Evolutionary conservation across 2,797 vertebrate genomes (phyloP), one percentile per base, ranked within the genome.

Genomic region (Delichon dasypus): DNA sequence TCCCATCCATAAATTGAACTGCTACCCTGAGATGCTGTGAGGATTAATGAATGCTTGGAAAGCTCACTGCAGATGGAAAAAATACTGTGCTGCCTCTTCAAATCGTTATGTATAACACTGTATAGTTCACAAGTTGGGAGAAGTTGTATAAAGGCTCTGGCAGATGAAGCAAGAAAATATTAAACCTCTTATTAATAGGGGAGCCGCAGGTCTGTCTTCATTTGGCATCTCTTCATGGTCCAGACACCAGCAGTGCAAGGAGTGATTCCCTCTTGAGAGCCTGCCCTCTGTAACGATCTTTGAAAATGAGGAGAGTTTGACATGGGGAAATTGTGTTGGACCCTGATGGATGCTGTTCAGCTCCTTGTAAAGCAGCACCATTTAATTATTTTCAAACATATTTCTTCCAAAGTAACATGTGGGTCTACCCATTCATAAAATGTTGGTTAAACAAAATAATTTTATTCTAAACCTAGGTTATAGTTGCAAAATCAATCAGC

Each of bases 21-120:
- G 38, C 79, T 92, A 91, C 88, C 68, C 47, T 78, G 94, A 94
- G 88, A 83, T 95, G 85, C 70, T 73, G 66, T 67, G 74, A 94
- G 92, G 85, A 93, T 89, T 95, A 93, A 91, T 95, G 87, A 94
- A 72, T 47, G 79, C 79, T 95, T 92, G 76, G 91, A 91, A 94
- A 81, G 73, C 73, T 92, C 66, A 19, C 77, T 92, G 89, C 90
- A 92, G 88, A 89, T 93, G 61, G 78, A 80, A 74, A 93, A 95
- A 95, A 73, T 65, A 80, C 57, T 87, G 68, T 58, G 72, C 81
- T 94, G 65, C 82, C 81, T 95, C 88, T 83, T 89, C 89, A 74
- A 79, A 87, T 83, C 62, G 9, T 93, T 93, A 68, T 72, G 86
- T 82, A 77, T 51, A 91, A 88, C 36, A 13, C 84, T 45, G 86